A percentile compares a stretch with the other conserved stretches of the same genome.
Conservation (phyloP, 2,888 invertebrate genomes). For the Eucera pruinosa region DNA sequence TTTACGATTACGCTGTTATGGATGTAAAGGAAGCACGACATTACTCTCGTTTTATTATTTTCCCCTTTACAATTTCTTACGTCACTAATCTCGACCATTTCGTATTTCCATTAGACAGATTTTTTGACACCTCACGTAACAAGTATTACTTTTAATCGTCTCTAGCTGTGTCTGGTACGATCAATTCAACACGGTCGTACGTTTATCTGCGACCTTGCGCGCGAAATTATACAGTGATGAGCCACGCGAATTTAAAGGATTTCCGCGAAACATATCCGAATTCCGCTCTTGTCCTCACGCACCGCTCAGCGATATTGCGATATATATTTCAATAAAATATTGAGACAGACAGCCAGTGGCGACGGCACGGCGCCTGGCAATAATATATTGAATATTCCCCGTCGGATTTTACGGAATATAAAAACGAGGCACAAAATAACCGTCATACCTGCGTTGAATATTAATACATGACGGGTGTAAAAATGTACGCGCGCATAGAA, state of each 20-base stretch:
- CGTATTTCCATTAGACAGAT: neutral
- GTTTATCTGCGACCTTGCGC: slow-evolving; percentile 7
- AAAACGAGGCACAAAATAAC: slow-evolving; percentile 75
- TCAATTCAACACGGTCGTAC: slow-evolving; percentile 7
- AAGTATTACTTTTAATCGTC: neutral
- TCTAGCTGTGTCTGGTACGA: neutral
- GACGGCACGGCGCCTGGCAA: slow-evolving; percentile 65
- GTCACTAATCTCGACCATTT: neutral
- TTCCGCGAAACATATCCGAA: slow-evolving; percentile 55
- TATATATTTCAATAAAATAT: slow-evolving; percentile 81
- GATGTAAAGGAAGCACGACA: neutral
- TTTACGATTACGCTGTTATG: neutral
- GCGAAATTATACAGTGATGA: neutral
- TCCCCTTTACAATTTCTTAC: neutral
- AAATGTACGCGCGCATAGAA: slow-evolving; percentile 33
- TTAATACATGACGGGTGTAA: slow-evolving; percentile 69
- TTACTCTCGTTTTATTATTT: neutral
- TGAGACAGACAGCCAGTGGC: slow-evolving; percentile 73
- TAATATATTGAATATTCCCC: slow-evolving; percentile 78
- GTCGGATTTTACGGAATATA: slow-evolving; percentile 70
- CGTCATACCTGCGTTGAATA: slow-evolving; percentile 76
- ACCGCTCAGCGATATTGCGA: slow-evolving; percentile 71
- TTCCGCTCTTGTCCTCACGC: slow-evolving; percentile 65
- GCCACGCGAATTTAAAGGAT: slow-evolving; percentile 53
- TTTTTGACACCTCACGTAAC: neutral